A percentile compares a stretch with the other conserved stretches of the same genome.
phyloP scores from a whole-genome alignment of 2,113 vertebrate genomes.

The zebrafish (Danio rerio) region GRCz12tu NC_133189.1:54553001-54553500 shows the following conservation, averaged over 20 bases:
- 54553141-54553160: neutral
- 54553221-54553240: neutral
- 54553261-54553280: neutral
- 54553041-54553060: neutral
- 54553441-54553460: too few species aligned
- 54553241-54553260: neutral
- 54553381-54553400: conserved; percentile 8
- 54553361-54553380: neutral
- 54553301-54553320: neutral
- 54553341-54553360: too few species aligned
- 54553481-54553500: too few species aligned
- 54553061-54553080: conserved; percentile 17
- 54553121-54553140: conserved; percentile 1
- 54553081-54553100: neutral
- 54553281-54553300: neutral
- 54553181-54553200: neutral
- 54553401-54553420: too few species aligned
- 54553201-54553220: neutral
- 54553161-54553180: too few species aligned
- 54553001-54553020: conserved; percentile 27
- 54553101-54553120: neutral
- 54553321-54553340: neutral
- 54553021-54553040: conserved; percentile 18
- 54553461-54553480: too few species aligned
- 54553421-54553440: too few species aligned